These are phyloP conservation scores for Onychomys arenicola DNA, from an alignment of 2,797 vertebrate species.

Conservation along the genomic window DNA sequence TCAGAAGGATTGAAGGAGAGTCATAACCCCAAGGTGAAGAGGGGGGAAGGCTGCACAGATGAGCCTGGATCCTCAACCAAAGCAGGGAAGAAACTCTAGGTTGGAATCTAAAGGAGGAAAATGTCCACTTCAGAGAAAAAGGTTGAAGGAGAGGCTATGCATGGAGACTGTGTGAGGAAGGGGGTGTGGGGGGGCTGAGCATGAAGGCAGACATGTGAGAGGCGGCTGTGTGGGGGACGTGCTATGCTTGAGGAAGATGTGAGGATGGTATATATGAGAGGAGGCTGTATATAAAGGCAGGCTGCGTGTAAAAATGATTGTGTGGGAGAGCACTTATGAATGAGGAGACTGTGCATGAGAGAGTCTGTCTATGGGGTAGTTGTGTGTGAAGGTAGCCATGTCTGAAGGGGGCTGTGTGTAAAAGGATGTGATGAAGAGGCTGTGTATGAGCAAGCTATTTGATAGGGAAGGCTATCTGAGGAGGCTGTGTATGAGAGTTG, in stretches of 20 bases:
- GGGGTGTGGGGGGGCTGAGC: background rate
- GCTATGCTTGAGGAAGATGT: background rate
- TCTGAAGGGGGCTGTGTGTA: background rate
- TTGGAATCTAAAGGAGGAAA: background rate
- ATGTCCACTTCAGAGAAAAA: background rate
- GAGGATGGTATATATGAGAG: background rate
- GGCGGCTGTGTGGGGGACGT: background rate
- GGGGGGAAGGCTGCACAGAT: background rate
- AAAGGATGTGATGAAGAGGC: background rate
- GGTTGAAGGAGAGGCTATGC: rapidly evolving
- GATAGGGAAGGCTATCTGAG: background rate
- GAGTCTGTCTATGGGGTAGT: background rate
- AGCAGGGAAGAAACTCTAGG: background rate
- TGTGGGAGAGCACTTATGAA: background rate
- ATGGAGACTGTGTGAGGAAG: background rate
- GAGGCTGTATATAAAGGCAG: background rate
- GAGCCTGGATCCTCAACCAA: background rate
- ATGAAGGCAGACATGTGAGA: background rate
- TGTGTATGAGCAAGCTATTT: background rate
- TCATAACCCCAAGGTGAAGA: background rate
- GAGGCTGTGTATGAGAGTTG: background rate
- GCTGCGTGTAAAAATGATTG: background rate
- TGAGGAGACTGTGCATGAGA: background rate
- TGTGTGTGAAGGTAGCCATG: background rate
- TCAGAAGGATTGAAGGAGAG: background rate